Base-by-base conservation (phyloP, 2,113 vertebrate species). In the Scophthalmus maximus region DNA sequence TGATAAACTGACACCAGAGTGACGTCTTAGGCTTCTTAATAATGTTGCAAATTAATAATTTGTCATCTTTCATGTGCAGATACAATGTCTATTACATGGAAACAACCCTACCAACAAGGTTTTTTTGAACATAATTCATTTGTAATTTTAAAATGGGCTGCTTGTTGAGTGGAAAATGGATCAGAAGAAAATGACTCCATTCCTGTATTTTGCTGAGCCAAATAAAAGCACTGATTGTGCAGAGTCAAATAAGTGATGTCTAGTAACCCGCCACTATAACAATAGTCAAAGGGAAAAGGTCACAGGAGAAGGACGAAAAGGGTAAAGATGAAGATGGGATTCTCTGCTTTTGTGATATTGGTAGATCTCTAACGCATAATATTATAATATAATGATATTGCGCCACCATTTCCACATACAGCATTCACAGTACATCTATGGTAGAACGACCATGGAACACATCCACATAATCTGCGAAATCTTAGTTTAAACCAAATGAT, bases 111-210 rank as follows among this genome's bases (percentile, higher is more conserved):
- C n/a, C n/a, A n/a, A n/a, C n/a, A n/a, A n/a, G n/a, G n/a, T n/a
- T n/a, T n/a, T n/a, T 78, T 74, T 84, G 73, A 74, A 38, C 44
- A 47, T 63, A 78, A 80, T 81, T 57, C 4, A 78, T 85, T 56
- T 79, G 26, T 65, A 74, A n/a, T 77, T 81, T 79, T 66, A 42
- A 79, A 46, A 59, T 73, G 58, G 69, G 44, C 49, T 63, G 58
- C 70, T 80, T 76, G 42, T 67, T 57, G 46, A 44, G 56, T 49
- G 26, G 25, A 47, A 78, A 81, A 85, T 65, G 34, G 65, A 81
- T 73, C 14, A 74, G 42, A 57, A 68, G 67, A 76, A 66, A 79
- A 75, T 58, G 25, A 72, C 18, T 72, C 56, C n/a, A 60, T 82
- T 71, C 26, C 4, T 59, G 30, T 76, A 29, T 75, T 82, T 64